Base-by-base conservation (phyloP, 2,797 vertebrate genomes). In the Clarias platycephalus region DNA sequence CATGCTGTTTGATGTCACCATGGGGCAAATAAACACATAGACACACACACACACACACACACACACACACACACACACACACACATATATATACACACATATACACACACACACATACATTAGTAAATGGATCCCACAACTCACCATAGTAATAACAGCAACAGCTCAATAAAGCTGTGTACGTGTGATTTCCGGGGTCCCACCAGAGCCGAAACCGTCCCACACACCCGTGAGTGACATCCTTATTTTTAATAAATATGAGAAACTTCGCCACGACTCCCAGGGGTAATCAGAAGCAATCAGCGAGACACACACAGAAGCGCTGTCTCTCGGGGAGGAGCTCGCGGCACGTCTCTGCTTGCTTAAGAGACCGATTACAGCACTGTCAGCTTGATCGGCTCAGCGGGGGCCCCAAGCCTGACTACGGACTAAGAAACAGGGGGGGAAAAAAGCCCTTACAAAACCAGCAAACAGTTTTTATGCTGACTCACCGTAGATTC, bases 281-380 rank as follows among this genome's bases (percentile, higher is more conserved):
- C 84, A 26, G 55, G 87, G 87, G 89, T 88, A 89, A 91, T 90
- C 88, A 86, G 76, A 64, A 70, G 63, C 26, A 83, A 84, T 88
- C 89, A 78, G 83, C 9, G 49, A 87, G 87, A 86, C 87, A 75
- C 81, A 84, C 84, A 84, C 85, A 76, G 85, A 74, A 83, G 83
- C 81, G n/a, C 13, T 5, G 55, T 82, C 88, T 84, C 84, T 22
- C 44, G 77, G 68, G 88, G 88, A 85, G 70, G 66, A 81, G 80
- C 85, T 79, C 55, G 24, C 86, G 85, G 80, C 55, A 4, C 86
- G 88, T 87, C 88, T 74, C 86, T 89, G 86, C 90, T 89, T 85
- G 88, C 88, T 89, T 87, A 84, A 75, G 82, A 88, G 88, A 89
- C 85, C 85, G 87, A 89, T 89, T 89, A 88, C 86, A 82, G 76